phyloP scores from a whole-genome alignment of 2,797 vertebrate genomes.

The Nyctibius grandis region DNA sequence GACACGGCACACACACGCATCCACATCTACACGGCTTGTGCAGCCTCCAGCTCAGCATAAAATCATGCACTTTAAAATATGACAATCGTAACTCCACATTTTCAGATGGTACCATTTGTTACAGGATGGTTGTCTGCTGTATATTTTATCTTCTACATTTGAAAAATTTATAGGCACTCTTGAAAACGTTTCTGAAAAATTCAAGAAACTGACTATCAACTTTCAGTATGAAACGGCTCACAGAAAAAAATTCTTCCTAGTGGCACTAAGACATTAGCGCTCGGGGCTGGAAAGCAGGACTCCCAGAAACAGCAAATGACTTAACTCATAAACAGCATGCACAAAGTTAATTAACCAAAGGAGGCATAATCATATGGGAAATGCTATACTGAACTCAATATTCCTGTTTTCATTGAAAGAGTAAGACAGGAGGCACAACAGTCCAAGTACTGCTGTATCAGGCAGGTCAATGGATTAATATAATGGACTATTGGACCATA shows the following conservation, averaged over 20 bases:
- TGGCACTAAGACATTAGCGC: not conserved
- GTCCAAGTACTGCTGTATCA: not conserved
- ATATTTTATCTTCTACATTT: conserved; percentile 1
- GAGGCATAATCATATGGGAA: not conserved
- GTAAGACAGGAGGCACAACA: not conserved
- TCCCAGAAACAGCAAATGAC: not conserved
- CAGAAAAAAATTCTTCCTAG: not conserved
- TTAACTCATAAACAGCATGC: not conserved
- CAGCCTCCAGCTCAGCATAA: not conserved
- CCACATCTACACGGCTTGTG: not conserved
- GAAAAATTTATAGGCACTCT: not conserved
- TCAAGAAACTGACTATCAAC: not conserved
- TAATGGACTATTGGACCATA: not conserved
- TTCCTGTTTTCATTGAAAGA: not conserved
- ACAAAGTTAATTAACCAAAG: not conserved
- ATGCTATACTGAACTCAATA: not conserved
- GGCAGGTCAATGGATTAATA: not conserved
- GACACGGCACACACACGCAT: not conserved
- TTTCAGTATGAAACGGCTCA: not conserved
- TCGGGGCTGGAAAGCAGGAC: not conserved
- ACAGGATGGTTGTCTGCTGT: not conserved
- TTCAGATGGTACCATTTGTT: not conserved
- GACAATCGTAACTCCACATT: not conserved
- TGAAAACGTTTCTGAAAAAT: conserved; percentile 20
- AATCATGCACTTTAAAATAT: not conserved